Evolutionary conservation across 2,113 vertebrate species (phyloP).

Genomic region (Muscicapa adusta): DNA sequence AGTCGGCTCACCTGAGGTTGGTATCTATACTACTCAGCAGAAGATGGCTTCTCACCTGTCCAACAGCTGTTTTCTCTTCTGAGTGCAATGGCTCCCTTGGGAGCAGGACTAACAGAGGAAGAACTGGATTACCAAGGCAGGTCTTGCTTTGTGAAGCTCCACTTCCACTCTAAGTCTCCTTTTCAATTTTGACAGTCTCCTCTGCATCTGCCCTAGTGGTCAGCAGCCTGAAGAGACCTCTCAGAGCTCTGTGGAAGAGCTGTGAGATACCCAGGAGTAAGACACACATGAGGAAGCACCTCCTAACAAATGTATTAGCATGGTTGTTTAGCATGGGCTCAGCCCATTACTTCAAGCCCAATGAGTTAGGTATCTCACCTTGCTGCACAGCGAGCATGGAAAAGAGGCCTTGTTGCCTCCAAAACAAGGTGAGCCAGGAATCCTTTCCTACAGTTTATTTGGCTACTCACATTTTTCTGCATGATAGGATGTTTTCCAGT

Average conservation of each 20-base stretch:
- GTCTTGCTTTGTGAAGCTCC: not conserved
- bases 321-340: not conserved
- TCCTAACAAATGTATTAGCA: not conserved
- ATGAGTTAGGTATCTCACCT: not conserved
- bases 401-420: not conserved
- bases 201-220: not conserved
- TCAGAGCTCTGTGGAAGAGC: not conserved
- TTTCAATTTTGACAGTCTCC: not conserved
- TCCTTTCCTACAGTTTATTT: not conserved
- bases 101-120: not conserved
- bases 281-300: rapidly evolving
- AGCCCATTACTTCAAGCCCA: not conserved
- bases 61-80: not conserved
- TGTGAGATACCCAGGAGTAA: not conserved
- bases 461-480: not conserved
- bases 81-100: not conserved
- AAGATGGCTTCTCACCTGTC: not conserved
- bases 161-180: not conserved
- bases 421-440: not conserved
- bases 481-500: not conserved
- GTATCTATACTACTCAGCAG: not conserved
- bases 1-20: not conserved
- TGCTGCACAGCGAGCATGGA: not conserved
- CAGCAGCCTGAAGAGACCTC: not conserved
- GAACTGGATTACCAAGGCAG: not conserved